A percentile compares a stretch with the other conserved stretches of the same genome.
Conservation (phyloP, 2,888 invertebrate species). For the Arge pagana region DNA sequence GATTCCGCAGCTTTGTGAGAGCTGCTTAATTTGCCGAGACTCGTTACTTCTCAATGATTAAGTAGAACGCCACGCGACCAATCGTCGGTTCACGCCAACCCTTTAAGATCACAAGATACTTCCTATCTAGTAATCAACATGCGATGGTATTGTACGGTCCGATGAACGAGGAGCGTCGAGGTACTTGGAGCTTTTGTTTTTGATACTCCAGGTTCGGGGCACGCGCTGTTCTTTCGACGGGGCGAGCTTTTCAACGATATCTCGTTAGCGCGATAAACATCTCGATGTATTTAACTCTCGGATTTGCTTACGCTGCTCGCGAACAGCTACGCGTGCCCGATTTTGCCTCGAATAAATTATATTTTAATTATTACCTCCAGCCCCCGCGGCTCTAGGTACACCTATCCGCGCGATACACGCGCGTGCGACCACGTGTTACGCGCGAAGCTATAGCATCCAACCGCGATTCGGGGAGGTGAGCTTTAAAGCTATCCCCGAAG, state of each 20-base stretch:
- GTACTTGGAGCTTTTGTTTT: conserved; percentile 15
- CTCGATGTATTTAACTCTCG: conserved; percentile 7
- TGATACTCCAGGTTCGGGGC: neutral
- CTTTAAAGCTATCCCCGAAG: too few species aligned
- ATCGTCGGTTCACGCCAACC: conserved; percentile 18
- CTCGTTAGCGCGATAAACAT: conserved; percentile 19
- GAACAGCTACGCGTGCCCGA: conserved; percentile 7
- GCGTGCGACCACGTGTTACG: too few species aligned
- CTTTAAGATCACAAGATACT: conserved; percentile 22
- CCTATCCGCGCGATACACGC: too few species aligned
- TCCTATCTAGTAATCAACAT: conserved; percentile 17
- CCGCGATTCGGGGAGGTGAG: neutral
- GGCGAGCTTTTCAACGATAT: conserved; percentile 13
- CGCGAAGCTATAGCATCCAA: too few species aligned
- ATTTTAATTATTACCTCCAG: conserved; percentile 20
- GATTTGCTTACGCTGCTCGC: conserved; percentile 18
- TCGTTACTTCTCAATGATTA: conserved; percentile 16
- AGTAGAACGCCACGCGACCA: conserved; percentile 18
- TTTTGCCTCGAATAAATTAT: conserved; percentile 12
- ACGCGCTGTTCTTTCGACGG: conserved; percentile 10
- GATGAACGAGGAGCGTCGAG: conserved; percentile 5
- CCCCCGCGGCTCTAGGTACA: too few species aligned
- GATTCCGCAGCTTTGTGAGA: conserved; percentile 9
- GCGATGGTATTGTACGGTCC: neutral
- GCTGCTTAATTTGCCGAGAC: conserved; percentile 16